Evolutionary conservation across 2,113 vertebrate species (phyloP).

Genomic region (Onychorhynchus coronatus): DNA sequence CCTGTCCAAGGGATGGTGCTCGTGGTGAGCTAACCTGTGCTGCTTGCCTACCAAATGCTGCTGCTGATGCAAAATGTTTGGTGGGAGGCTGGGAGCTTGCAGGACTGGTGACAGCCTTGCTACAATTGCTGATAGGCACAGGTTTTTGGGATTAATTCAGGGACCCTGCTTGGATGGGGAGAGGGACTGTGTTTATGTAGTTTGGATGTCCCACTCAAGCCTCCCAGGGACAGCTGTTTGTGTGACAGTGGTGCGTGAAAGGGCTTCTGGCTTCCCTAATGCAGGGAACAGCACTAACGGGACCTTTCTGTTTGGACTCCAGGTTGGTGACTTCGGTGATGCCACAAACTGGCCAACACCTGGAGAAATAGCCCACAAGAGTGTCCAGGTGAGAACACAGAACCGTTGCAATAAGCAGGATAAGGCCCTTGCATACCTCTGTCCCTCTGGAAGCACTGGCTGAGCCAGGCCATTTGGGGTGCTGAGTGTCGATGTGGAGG

Average conservation of each 20-base stretch:
- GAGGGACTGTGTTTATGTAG: neutral
- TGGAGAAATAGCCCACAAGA: constrained; percentile 96
- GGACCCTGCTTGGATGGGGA: neutral
- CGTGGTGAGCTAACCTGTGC: neutral
- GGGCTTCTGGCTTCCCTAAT: neutral
- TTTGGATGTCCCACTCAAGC: neutral
- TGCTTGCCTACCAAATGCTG: neutral
- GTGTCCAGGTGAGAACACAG: constrained; percentile 82
- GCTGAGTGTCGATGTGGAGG: neutral
- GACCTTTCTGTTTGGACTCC: constrained; percentile 19
- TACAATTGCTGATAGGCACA: neutral
- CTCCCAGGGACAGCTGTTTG: neutral
- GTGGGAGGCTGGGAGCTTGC: neutral
- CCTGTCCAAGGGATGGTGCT: neutral
- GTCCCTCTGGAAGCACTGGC: neutral
- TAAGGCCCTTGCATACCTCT: neutral
- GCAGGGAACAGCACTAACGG: neutral
- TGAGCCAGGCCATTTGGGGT: constrained; percentile 30
- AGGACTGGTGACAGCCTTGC: neutral
- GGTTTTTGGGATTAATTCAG: neutral
- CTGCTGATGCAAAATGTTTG: neutral
- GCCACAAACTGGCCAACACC: constrained; percentile 97
- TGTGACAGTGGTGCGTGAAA: neutral
- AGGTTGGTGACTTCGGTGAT: constrained; percentile 97
- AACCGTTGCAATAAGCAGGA: fast-evolving